Evolutionary conservation across 2,113 vertebrate genomes (phyloP), one percentile per base, ranked within the genome.

Genomic region (Galemys pyrenaicus): DNA sequence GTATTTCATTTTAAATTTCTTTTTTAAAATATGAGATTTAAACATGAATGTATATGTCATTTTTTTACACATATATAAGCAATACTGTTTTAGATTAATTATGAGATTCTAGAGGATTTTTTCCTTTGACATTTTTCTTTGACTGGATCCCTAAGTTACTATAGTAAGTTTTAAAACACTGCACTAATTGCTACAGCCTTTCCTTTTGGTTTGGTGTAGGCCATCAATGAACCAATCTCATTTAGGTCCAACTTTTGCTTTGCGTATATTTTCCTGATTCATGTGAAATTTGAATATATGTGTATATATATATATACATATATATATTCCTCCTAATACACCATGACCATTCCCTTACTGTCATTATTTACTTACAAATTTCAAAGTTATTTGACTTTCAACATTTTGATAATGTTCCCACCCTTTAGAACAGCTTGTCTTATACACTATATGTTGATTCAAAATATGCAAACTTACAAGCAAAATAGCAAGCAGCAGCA

Each of bases 361-460:
- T 37, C 49, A 51, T 83, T 82, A 78, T 60, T 75, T 73, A 73
- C 24, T 73, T 70, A 92, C 37, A 71, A 67, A 85, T 32, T 80
- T 96, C 54, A 67, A 92, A 93, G 39, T 77, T 58, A 84, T 89
- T 74, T 89, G 95, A 84, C 26, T 91, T 94, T 62, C 64, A 70
- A 80, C 62, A 86, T 84, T 89, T 87, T 67, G 62, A 80, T 82
- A 94, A 77, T 44, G 7, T 54, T 86, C 62, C 44, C 51, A 60
- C 56, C 35, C 32, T 68, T 88, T 92, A 84, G 24, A 74, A 74
- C n/a, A 65, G 37, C 39, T 82, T 77, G 35, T 90, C 71, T 87
- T 44, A 68, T 5, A 64, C 6, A 65, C 16, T 39, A 4, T 32
- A 4, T 58, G 87, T 39, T 92, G 56, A 64, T 67, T 93, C 35